Evolutionary conservation across 2,888 invertebrate species (phyloP), one percentile per base, ranked within the genome.

Genomic region (Pollenia angustigena): DNA sequence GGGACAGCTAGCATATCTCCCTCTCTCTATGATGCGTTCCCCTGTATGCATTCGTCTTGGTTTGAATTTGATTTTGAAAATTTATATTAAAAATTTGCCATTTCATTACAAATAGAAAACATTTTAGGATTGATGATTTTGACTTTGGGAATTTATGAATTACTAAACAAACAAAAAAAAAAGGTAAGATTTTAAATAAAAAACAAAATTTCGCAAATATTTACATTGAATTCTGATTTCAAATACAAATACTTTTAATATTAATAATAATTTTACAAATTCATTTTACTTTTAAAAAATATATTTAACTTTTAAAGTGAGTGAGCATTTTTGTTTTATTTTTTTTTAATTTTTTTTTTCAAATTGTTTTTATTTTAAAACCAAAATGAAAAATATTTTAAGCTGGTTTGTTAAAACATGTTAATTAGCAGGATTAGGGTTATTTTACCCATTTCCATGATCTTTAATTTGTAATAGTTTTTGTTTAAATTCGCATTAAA

Each of bases 281-380:
- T 52, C 3, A 42, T 78, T 74, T 82, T 44, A 56, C 64, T 81
- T 60, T 46, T 56, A n/a, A 56, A 74, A 81, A 74, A 72, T 18
- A 58, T 72, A 87, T 58, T 64, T 88, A 89, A 92, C 92, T 92
- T 92, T 92, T 91, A 87, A 92, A 92, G 92, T 92, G 90, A 89
- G 89, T 92, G 92, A 92, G 92, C 92, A 92, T 91, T 91, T 89
- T 88, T 86, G 85, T 87, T 83, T 66, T 62, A 16, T 14, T 50
- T 71, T 81, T 48, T 82, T 58, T 54, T 23, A 48, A 16, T 14
- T 68, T 50, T 72, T 80, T 8, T 69, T 40, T 74, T 42, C 56
- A 42, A 80, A 18, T 69, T 78, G 8, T 72, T 54, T 60, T 40
- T 76, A 6, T 84, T 68, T 79, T 72, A 66, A 71, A 71, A 52